These are phyloP conservation scores for Drosophila carrolli DNA, from an alignment of 1,140 invertebrate genomes.

Conservation along the genomic window DNA sequence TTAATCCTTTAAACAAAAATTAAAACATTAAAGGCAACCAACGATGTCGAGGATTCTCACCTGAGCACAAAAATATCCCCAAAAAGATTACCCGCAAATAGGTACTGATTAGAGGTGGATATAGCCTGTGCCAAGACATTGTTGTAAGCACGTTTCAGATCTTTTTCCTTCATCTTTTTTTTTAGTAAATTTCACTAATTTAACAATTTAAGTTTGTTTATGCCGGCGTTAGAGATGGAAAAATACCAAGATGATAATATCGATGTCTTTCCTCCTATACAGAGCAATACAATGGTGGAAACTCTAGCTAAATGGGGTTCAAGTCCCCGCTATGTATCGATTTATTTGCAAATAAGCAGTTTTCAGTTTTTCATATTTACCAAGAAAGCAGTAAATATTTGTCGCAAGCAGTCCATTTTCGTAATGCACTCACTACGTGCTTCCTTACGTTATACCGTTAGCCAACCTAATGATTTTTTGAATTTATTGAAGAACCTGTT, in stretches of 20 bases:
- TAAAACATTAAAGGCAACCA: neutral
- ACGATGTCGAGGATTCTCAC: constrained; percentile 85
- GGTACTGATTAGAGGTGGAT: constrained; percentile 92
- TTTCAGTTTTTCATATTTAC: no score
- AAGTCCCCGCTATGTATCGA: no score
- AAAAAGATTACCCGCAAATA: constrained; percentile 93
- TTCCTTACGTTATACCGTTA: constrained; percentile 2
- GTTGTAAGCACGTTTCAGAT: constrained; percentile 89
- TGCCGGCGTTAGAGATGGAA: no score
- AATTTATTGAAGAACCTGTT: constrained; percentile 21
- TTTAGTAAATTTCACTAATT: neutral
- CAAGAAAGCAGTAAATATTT: no score
- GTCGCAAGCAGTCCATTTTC: no score
- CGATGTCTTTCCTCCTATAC: no score
- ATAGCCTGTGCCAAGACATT: constrained; percentile 92
- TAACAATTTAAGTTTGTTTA: constrained; percentile 10
- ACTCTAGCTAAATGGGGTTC: no score
- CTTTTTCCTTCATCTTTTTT: constrained; percentile 61
- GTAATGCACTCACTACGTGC: neutral
- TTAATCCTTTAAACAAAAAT: constrained; percentile 33
- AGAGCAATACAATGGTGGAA: no score
- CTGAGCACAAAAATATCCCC: constrained; percentile 93
- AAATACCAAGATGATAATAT: no score
- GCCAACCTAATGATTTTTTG: neutral
- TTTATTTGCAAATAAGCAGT: no score